These are phyloP conservation scores for Sepioteuthis lessoniana DNA, from an alignment of 2,888 invertebrate species.

Conservation along the genomic window DNA sequence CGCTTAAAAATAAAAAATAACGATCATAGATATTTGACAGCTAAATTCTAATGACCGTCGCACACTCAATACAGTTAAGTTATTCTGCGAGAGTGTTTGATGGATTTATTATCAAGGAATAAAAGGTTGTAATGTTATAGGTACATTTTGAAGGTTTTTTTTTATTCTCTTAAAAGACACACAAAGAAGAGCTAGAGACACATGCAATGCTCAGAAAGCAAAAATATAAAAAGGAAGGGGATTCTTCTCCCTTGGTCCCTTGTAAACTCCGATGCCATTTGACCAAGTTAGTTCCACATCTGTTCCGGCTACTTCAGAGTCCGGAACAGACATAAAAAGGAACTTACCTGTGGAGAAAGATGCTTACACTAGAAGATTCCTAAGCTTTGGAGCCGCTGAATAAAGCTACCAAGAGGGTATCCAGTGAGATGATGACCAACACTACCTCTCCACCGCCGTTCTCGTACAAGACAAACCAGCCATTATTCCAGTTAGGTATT, in stretches of 20 bases:
- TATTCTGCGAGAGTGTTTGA: background rate
- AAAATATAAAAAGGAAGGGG: background rate
- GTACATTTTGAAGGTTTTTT: background rate
- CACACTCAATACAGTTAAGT: background rate
- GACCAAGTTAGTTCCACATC: slow-evolving; percentile 38
- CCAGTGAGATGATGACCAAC: background rate
- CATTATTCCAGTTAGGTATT: slow-evolving; percentile 42
- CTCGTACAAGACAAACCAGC: slow-evolving; percentile 46
- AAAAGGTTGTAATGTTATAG: background rate
- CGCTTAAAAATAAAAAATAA: background rate
- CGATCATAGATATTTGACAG: background rate
- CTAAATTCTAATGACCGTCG: background rate
- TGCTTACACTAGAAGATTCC: slow-evolving; percentile 21
- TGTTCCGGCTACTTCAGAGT: background rate
- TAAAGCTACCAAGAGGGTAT: slow-evolving; percentile 35
- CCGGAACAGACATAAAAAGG: slow-evolving; percentile 40
- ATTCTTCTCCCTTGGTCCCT: background rate
- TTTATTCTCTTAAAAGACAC: background rate
- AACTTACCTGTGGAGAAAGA: slow-evolving; percentile 41
- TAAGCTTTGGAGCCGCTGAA: slow-evolving; percentile 34
- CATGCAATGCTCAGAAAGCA: background rate
- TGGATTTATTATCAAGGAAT: background rate
- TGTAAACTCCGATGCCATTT: slow-evolving; percentile 14
- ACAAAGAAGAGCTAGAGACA: background rate
- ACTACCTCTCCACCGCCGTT: slow-evolving; percentile 37